Evolutionary conservation across 2,113 vertebrate species (phyloP).

Genomic region (Cynopterus brachyotis): DNA sequence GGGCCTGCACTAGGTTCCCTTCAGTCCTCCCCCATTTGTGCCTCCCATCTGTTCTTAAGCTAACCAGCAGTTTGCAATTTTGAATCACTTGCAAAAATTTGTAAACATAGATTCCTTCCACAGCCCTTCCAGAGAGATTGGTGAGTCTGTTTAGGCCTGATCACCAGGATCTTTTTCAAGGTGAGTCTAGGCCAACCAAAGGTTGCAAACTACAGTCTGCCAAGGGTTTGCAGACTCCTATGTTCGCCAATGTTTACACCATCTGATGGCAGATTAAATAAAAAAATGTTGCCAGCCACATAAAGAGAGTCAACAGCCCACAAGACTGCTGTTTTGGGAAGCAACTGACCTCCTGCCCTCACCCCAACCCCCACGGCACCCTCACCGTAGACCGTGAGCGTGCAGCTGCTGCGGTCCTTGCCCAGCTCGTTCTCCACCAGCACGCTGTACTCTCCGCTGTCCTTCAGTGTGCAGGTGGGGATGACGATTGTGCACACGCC

Average conservation of each 20-base stretch:
- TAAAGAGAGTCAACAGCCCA: not conserved
- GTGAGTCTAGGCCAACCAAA: not conserved
- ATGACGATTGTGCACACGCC: slow-evolving; percentile 77
- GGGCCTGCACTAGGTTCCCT: not conserved
- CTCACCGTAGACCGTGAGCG: slow-evolving; percentile 73
- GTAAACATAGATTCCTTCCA: not conserved
- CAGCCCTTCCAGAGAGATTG: not conserved
- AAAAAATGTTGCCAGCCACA: not conserved
- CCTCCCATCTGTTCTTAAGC: not conserved
- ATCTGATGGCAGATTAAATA: not conserved
- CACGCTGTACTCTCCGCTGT: slow-evolving; percentile 74
- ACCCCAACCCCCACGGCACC: fast-evolving
- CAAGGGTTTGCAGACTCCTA: not conserved
- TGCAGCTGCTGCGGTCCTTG: slow-evolving; percentile 77
- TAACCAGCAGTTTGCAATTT: not conserved
- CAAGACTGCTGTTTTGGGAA: not conserved
- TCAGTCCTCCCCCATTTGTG: not conserved
- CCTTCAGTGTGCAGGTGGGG: slow-evolving; percentile 76
- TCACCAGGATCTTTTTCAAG: not conserved
- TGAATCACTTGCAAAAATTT: not conserved
- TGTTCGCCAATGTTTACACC: not conserved
- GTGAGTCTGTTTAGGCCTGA: not conserved
- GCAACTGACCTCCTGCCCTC: fast-evolving
- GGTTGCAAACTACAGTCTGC: not conserved
- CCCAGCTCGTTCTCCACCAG: slow-evolving; percentile 81